These are phyloP conservation scores for Rhipidura dahli DNA, from an alignment of 2,113 vertebrate genomes.

Conservation along the genomic window DNA sequence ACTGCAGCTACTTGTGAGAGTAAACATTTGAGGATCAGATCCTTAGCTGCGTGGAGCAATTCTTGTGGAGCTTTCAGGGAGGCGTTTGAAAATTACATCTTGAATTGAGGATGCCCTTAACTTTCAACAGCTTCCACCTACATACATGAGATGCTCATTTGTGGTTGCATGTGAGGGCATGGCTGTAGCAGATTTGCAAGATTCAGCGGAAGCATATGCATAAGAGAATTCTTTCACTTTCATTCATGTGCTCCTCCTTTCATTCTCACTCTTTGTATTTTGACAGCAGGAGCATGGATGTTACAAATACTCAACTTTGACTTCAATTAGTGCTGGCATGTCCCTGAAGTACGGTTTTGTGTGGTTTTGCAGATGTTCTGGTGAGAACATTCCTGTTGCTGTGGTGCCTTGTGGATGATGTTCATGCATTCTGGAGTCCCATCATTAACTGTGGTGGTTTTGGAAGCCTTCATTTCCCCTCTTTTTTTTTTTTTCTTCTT, in stretches of 20 bases:
- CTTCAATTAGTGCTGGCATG: neutral
- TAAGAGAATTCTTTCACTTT: slow-evolving; percentile 17
- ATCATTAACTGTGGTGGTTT: neutral
- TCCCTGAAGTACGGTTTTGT: neutral
- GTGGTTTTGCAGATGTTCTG: neutral
- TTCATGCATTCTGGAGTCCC: neutral
- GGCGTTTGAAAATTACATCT: neutral
- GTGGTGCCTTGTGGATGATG: neutral
- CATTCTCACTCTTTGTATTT: neutral
- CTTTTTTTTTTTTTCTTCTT: neutral
- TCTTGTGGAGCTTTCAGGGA: neutral
- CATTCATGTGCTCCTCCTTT: slow-evolving; percentile 9
- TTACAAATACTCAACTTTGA: neutral
- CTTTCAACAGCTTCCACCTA: slow-evolving; percentile 42
- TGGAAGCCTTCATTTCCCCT: neutral
- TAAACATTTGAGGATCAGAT: neutral
- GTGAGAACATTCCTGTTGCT: neutral
- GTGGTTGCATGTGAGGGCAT: neutral
- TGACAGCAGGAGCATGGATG: neutral
- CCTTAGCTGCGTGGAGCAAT: neutral
- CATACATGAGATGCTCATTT: neutral
- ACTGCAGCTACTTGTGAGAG: neutral
- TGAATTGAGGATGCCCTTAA: neutral
- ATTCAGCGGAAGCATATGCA: neutral
- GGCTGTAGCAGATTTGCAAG: slow-evolving; percentile 30